These are phyloP conservation scores for Troides aeacus DNA, from an alignment of 2,888 invertebrate species.

Conservation along the genomic window DNA sequence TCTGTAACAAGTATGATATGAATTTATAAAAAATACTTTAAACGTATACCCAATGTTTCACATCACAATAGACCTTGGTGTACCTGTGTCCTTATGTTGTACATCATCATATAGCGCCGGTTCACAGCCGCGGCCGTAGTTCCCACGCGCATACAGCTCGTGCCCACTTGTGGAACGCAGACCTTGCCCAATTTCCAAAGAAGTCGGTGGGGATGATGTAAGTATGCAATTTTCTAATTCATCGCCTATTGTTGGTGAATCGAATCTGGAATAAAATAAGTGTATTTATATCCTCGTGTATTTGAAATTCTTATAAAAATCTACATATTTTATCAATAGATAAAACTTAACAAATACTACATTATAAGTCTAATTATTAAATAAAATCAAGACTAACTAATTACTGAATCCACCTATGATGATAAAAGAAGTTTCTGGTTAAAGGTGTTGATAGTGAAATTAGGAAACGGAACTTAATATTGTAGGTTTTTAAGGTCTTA, in stretches of 20 bases:
- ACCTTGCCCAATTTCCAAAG: constrained; percentile 79
- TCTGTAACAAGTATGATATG: constrained; percentile 65
- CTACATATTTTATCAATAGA: too few relatives aligned
- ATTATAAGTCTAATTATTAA: too few relatives aligned
- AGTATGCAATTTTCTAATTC: constrained; percentile 87
- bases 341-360: too few relatives aligned
- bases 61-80: constrained; percentile 27
- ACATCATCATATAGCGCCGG: constrained; percentile 79
- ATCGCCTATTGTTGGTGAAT: constrained; percentile 82
- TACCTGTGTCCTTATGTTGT: constrained; percentile 52
- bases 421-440: too few relatives aligned
- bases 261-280: constrained; percentile 79
- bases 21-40: neutral
- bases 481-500: too few relatives aligned
- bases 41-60: neutral
- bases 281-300: too few relatives aligned
- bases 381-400: too few relatives aligned
- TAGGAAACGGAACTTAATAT: too few relatives aligned
- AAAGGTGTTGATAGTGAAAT: too few relatives aligned
- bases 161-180: constrained; percentile 83
- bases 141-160: constrained; percentile 89
- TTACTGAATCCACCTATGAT: too few relatives aligned
- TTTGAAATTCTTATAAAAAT: too few relatives aligned
- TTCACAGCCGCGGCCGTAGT: constrained; percentile 90
- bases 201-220: constrained; percentile 82